Evolutionary conservation across 2,113 vertebrate genomes (phyloP).

Genomic region (Hydrochoerus hydrochaeris): DNA sequence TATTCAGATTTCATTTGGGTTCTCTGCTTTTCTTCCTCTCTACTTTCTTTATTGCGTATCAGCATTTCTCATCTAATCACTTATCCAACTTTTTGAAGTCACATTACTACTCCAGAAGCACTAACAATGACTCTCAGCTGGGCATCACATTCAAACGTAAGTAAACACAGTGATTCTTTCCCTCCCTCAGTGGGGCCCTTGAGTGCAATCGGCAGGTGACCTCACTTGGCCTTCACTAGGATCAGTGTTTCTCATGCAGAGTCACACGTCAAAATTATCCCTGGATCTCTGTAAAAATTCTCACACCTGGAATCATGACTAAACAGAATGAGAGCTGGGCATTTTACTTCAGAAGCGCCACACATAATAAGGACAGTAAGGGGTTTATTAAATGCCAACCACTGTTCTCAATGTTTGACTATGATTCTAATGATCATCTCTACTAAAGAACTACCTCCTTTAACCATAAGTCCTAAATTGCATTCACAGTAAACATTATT

Average conservation of each 20-base stretch:
- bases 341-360: background rate
- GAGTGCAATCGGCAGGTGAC: background rate
- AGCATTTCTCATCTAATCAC: background rate
- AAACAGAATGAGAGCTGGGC: background rate
- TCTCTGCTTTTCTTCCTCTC: background rate
- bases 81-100: background rate
- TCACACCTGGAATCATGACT: background rate
- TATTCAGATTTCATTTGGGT: background rate
- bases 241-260: background rate
- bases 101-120: background rate
- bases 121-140: background rate
- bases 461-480: background rate
- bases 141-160: background rate
- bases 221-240: background rate
- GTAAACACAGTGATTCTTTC: background rate
- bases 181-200: background rate
- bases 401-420: background rate
- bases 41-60: background rate
- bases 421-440: background rate
- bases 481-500: background rate
- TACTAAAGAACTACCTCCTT: slow-evolving; percentile 19
- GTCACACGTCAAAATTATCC: background rate
- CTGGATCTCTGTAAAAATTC: background rate
- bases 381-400: background rate
- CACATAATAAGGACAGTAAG: background rate